These are phyloP conservation scores for Apis florea DNA, from an alignment of 1,140 invertebrate genomes.

Conservation along the genomic window DNA sequence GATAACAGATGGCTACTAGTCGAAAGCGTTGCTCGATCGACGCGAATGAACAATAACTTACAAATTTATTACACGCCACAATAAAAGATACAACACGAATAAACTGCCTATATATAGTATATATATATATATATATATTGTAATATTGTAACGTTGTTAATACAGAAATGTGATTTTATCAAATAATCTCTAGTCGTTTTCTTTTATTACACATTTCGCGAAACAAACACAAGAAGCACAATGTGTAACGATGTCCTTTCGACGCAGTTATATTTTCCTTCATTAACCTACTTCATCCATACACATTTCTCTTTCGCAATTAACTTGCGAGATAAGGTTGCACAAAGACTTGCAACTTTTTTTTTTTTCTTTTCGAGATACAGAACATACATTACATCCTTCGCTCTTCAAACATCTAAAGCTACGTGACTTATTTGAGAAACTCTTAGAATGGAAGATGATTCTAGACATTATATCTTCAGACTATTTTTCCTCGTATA, in stretches of 20 bases:
- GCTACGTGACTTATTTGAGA: background rate
- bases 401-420: background rate
- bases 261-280: constrained; percentile 13
- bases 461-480: no score
- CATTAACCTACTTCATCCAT: constrained; percentile 23
- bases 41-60: constrained; percentile 41
- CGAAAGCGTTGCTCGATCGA: constrained; percentile 1
- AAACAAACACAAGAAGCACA: background rate
- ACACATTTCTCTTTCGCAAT: background rate
- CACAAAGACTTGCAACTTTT: background rate
- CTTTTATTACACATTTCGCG: background rate
- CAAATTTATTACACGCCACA: constrained; percentile 9
- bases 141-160: constrained; percentile 62
- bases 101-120: constrained; percentile 22
- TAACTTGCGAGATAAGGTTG: background rate
- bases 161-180: constrained; percentile 62
- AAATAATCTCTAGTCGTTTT: constrained; percentile 1
- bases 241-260: background rate
- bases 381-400: background rate
- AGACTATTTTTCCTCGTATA: no score
- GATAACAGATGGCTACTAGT: constrained; percentile 37
- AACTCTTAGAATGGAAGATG: no score
- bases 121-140: constrained; percentile 26
- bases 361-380: background rate
- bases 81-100: constrained; percentile 41